Percentiles rank a stretch among this genome's conserved stretches.
These are phyloP conservation scores for Tetragonisca angustula DNA, from an alignment of 2,888 invertebrate genomes.

Conservation along the genomic window DNA sequence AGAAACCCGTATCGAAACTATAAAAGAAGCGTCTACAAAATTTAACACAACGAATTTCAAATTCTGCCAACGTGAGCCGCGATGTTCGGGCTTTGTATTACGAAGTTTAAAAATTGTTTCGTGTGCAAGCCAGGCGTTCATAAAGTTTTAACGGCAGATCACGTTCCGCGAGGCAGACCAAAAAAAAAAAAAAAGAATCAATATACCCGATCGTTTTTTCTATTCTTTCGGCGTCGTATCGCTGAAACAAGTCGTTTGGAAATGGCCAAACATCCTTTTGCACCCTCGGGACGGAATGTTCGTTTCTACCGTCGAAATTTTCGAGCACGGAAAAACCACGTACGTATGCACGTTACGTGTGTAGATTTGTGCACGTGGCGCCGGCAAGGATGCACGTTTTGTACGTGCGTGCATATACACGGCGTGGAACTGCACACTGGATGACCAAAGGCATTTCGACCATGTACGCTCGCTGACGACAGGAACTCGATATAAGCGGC, in stretches of 20 bases:
- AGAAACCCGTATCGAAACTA: too few relatives aligned
- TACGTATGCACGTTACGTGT: neutral
- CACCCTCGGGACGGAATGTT: neutral
- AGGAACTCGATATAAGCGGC: slow-evolving; percentile 70
- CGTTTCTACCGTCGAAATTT: neutral
- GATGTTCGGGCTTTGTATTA: too few relatives aligned
- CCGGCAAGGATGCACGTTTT: slow-evolving; percentile 26
- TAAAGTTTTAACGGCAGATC: neutral
- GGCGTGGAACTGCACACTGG: slow-evolving; percentile 22
- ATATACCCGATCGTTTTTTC: neutral
- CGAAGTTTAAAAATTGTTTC: too few relatives aligned
- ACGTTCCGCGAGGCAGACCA: neutral
- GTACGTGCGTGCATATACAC: neutral
- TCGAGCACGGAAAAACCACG: neutral
- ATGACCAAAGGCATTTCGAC: slow-evolving; percentile 65
- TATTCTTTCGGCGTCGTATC: neutral
- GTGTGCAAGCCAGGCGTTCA: too few relatives aligned
- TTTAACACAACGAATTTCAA: too few relatives aligned
- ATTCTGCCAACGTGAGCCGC: too few relatives aligned
- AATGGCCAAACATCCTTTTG: neutral
- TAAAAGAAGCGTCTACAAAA: too few relatives aligned
- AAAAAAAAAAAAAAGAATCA: neutral
- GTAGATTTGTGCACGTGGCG: neutral
- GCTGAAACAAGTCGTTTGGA: neutral
- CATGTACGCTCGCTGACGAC: slow-evolving; percentile 53